Percentiles rank a stretch among this genome's conserved stretches.
Evolutionary conservation across 2,797 vertebrate species (phyloP).

Genomic region (Champsocephalus gunnari): DNA sequence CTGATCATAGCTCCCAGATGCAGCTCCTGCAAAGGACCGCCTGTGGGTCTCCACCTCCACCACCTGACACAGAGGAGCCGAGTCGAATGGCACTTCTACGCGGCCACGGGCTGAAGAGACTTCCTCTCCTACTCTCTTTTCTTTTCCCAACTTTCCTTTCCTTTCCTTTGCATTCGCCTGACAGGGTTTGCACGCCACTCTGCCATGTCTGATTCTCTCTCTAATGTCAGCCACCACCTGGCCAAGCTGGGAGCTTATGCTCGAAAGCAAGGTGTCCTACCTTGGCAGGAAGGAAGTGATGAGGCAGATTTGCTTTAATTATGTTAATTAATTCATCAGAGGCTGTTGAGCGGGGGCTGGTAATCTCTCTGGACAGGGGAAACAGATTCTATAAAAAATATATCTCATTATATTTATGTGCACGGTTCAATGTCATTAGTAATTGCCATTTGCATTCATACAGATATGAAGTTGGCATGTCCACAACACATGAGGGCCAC

Average conservation of each 20-base stretch:
- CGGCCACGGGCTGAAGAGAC: slow-evolving; percentile 39
- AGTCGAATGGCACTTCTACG: slow-evolving; percentile 42
- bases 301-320: slow-evolving; percentile 81
- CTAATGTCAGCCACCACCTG: slow-evolving; percentile 74
- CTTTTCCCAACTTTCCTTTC: slow-evolving; percentile 28
- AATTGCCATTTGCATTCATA: slow-evolving; percentile 62
- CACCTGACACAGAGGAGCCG: slow-evolving; percentile 56
- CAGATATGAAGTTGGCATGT: slow-evolving; percentile 50
- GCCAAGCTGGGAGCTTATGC: slow-evolving; percentile 54
- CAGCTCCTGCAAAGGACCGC: slow-evolving; percentile 39
- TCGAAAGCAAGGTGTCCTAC: slow-evolving; percentile 52
- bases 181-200: slow-evolving; percentile 44
- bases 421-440: slow-evolving; percentile 74
- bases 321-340: slow-evolving; percentile 84
- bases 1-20: slow-evolving; percentile 56
- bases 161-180: slow-evolving; percentile 38
- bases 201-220: slow-evolving; percentile 53
- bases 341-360: slow-evolving; percentile 73
- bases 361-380: slow-evolving; percentile 76
- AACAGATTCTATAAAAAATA: slow-evolving; percentile 70
- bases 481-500: slow-evolving; percentile 27
- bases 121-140: slow-evolving; percentile 19
- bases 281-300: slow-evolving; percentile 69
- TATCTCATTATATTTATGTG: slow-evolving; percentile 72
- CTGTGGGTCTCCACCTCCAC: slow-evolving; percentile 35